A percentile compares a stretch with the other conserved stretches of the same genome.
Conservation (phyloP, 2,888 invertebrate species). For the Nudaria mundana region DNA sequence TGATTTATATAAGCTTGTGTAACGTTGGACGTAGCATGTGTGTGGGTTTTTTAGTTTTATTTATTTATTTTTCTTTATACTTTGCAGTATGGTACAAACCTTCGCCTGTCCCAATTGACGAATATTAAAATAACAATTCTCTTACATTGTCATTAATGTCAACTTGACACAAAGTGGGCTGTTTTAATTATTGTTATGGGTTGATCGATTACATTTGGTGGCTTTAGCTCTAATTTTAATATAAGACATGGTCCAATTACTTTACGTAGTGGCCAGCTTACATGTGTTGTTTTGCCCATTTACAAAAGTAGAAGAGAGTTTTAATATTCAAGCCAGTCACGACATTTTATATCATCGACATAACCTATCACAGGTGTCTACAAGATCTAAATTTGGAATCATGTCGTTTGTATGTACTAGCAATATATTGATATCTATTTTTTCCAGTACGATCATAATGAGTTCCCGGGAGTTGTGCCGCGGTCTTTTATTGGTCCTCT, state of each 20-base stretch:
- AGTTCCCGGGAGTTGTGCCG: conserved; percentile 98
- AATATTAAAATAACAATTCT: no score
- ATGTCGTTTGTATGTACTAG: conserved; percentile 37
- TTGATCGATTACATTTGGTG: conserved; percentile 41
- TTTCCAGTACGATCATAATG: conserved; percentile 97
- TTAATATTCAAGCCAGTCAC: conserved; percentile 98
- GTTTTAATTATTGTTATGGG: conserved; percentile 43
- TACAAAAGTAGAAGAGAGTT: conserved; percentile 99
- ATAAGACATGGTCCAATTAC: conserved; percentile 85
- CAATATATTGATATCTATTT: conserved; percentile 30
- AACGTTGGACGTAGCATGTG: no score
- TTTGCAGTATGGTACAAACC: no score
- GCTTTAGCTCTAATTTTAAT: conserved; percentile 18
- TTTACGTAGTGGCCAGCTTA: conserved; percentile 87
- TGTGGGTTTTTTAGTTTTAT: no score
- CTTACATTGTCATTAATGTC: no score
- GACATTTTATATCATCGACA: conserved; percentile 94
- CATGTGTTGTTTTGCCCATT: conserved; percentile 95
- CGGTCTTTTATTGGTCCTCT: conserved; percentile 97
- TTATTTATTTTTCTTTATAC: no score
- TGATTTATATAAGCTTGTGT: no score
- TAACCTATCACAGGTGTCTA: conserved; percentile 90
- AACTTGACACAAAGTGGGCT: conserved; percentile 12
- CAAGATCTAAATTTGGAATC: conserved; percentile 74
- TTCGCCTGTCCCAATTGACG: no score